Conservation (phyloP, 1,140 invertebrate genomes). For the Brevipalpus yothersi region DNA sequence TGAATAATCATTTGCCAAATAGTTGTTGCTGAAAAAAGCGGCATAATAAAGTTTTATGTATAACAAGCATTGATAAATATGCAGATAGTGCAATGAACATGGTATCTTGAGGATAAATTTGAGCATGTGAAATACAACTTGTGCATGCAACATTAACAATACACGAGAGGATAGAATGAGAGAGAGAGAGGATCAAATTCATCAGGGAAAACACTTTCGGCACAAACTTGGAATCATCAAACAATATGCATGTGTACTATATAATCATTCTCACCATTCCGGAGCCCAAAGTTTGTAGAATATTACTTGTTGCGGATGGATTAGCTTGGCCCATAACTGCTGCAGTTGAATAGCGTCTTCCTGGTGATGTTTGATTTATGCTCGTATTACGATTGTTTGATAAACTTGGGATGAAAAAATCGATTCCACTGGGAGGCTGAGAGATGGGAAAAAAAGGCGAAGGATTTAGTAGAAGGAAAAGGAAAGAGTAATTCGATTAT, state of each 20-base stretch:
- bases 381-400: slow-evolving; percentile 1
- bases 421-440: slow-evolving; percentile 9
- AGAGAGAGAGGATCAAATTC: background rate
- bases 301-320: slow-evolving; percentile 8
- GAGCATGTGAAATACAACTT: background rate
- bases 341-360: slow-evolving; percentile 13
- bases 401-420: slow-evolving; percentile 12
- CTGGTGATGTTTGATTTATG: background rate
- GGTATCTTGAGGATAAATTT: background rate
- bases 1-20: slow-evolving; percentile 7
- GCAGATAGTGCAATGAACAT: background rate
- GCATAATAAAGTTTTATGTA: background rate
- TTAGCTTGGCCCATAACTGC: slow-evolving; percentile 9
- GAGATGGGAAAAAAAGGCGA: background rate
- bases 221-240: background rate
- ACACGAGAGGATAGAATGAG: background rate
- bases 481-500: background rate
- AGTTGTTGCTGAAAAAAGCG: slow-evolving; percentile 8
- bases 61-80: background rate
- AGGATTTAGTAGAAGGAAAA: background rate
- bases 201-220: background rate
- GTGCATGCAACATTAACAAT: background rate
- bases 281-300: slow-evolving; percentile 17
- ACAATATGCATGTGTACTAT: background rate
- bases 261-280: slow-evolving; percentile 14